Evolutionary conservation across 2,797 vertebrate species (phyloP), one percentile per base, ranked within the genome.

Genomic region (Labroides dimidiatus): DNA sequence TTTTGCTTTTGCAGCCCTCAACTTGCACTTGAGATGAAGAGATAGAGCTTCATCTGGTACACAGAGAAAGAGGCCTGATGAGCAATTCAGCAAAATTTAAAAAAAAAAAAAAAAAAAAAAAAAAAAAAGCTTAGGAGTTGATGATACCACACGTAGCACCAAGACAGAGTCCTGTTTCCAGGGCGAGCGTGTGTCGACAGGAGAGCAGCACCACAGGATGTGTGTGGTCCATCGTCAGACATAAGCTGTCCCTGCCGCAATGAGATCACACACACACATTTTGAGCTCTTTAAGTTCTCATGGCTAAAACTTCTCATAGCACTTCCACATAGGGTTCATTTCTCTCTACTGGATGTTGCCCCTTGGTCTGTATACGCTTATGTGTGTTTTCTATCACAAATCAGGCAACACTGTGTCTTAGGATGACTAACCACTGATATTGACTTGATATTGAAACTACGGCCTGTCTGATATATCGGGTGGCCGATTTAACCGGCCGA

Each of bases 31-130:
- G 61, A 69, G 81, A 75, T 77, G 64, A 54, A 78, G 53, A 71
- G 78, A 76, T 78, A 75, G 27, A 74, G 47, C 64, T 65, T 81
- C 49, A 79, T 84, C 75, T 72, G 51, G 57, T 37, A 47, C 71
- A 61, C 10, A 72, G 48, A 77, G 27, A 80, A 30, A 47, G 57
- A 78, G 63, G 51, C 56, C 52, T 42, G 43, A 48, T 7, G 44
- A 80, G 72, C 77, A 65, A 70, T 80, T 82, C 44, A 77, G 78
- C 64, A 66, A 69, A 71, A 41, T 48, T 76, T 49, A 3, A 21
- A 10, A 54, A 2, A 42, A 10, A 36, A 42, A 42, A 42, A 44
- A 12, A 48, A 55, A 43, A 10, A 54, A 2, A 42, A 10, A 36
- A 42, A 42, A 42, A 44, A 12, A 48, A 55, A 43, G n/a, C 33